A percentile compares a stretch with the other conserved stretches of the same genome.
These are phyloP conservation scores for Azemiops feae DNA, from an alignment of 2,113 vertebrate genomes.

Conservation along the genomic window DNA sequence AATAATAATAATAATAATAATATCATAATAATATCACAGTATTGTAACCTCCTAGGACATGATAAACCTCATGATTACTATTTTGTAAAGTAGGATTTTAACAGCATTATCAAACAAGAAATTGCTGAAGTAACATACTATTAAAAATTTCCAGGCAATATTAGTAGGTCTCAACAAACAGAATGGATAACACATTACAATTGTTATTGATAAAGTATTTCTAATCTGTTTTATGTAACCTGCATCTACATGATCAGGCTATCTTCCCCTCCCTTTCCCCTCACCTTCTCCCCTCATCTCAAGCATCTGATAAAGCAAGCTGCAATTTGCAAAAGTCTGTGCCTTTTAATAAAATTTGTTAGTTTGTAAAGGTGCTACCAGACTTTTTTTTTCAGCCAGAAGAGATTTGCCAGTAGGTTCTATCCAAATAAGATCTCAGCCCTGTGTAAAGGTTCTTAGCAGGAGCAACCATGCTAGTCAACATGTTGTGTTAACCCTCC, in stretches of 20 bases:
- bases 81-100: neutral
- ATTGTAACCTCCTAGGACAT: neutral
- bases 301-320: neutral
- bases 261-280: neutral
- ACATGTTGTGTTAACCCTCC: neutral
- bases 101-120: neutral
- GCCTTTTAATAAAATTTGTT: neutral
- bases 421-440: neutral
- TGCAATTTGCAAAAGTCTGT: neutral
- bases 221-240: neutral
- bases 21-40: neutral
- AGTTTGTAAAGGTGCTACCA: neutral
- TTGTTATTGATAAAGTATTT: neutral
- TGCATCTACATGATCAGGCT: neutral
- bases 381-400: neutral
- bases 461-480: neutral
- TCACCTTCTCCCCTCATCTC: neutral
- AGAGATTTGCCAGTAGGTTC: neutral
- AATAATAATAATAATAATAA: too few species aligned
- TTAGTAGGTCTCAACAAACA: neutral
- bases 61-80: neutral
- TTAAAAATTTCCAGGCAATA: neutral
- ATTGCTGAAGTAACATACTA: neutral
- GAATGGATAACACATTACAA: neutral
- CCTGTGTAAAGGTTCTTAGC: neutral